Percentiles rank a stretch among this genome's conserved stretches.
Evolutionary conservation across 2,888 invertebrate species (phyloP).

Genomic region (Cephus runcator): DNA sequence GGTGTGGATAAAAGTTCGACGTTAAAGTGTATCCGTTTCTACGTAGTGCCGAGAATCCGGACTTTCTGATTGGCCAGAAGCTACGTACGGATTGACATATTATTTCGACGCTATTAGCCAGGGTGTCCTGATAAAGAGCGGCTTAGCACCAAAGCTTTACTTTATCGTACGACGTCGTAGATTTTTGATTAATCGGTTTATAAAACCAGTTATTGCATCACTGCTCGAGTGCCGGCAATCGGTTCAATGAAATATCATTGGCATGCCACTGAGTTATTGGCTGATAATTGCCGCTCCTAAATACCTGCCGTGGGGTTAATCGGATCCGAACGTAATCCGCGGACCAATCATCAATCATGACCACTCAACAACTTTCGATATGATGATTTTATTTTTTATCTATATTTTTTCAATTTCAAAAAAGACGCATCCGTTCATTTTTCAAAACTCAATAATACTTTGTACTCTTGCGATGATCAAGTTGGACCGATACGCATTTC

Average conservation of each 20-base stretch:
- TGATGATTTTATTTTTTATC: background rate
- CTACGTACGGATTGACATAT: conserved; percentile 21
- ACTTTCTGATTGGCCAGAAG: background rate
- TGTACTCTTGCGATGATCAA: background rate
- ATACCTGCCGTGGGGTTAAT: background rate
- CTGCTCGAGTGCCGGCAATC: conserved; percentile 10
- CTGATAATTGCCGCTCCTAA: background rate
- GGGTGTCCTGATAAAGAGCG: conserved; percentile 18
- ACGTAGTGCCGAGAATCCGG: background rate
- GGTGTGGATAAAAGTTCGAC: background rate
- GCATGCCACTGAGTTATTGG: conserved; percentile 5
- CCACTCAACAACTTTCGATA: background rate
- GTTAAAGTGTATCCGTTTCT: background rate
- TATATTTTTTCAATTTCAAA: background rate
- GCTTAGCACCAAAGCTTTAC: conserved; percentile 19
- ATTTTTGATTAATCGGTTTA: conserved; percentile 25
- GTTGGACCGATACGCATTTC: background rate
- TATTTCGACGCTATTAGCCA: conserved; percentile 21
- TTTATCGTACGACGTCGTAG: conserved; percentile 22
- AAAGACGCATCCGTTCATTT: background rate
- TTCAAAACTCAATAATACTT: background rate
- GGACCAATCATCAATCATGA: background rate
- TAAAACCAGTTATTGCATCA: conserved; percentile 21
- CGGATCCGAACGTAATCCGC: background rate
- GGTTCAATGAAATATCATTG: conserved; percentile 16